A percentile compares a stretch with the other conserved stretches of the same genome.
These are phyloP conservation scores for Thecophora atra DNA, from an alignment of 2,888 invertebrate genomes.

Conservation along the genomic window DNA sequence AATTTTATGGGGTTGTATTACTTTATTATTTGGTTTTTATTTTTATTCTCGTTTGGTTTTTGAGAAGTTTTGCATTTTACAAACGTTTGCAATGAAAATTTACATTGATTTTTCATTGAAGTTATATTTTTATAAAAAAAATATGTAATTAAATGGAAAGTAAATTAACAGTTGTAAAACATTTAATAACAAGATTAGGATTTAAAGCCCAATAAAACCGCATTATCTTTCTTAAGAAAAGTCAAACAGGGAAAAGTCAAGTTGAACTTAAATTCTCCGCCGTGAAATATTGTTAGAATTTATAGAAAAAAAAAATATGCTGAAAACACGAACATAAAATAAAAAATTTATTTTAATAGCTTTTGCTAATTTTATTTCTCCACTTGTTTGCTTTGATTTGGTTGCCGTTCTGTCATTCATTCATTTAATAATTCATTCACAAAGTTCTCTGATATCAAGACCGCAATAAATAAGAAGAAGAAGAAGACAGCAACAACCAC, in stretches of 20 bases:
- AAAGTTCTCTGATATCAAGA: background rate
- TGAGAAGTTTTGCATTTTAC: too few species aligned
- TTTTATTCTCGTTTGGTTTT: too few species aligned
- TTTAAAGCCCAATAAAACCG: too few species aligned
- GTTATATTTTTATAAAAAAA: slow-evolving; percentile 4
- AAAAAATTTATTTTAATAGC: background rate
- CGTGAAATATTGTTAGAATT: too few species aligned
- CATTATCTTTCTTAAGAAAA: too few species aligned
- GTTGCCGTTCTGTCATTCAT: background rate
- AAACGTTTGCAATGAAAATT: too few species aligned
- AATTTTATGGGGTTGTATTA: background rate
- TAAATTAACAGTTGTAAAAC: background rate
- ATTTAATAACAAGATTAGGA: too few species aligned
- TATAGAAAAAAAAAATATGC: too few species aligned
- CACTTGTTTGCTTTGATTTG: background rate
- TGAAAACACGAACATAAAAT: background rate
- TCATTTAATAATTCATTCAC: slow-evolving; percentile 19
- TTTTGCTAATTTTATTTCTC: background rate
- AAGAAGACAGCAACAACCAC: background rate
- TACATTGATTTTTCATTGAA: background rate
- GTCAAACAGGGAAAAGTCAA: too few species aligned
- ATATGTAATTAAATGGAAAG: background rate
- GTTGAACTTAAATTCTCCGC: too few species aligned
- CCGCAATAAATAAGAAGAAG: background rate
- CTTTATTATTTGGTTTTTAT: too few species aligned